These are phyloP conservation scores for Venusia cambrica DNA, from an alignment of 2,888 invertebrate genomes.

Conservation along the genomic window DNA sequence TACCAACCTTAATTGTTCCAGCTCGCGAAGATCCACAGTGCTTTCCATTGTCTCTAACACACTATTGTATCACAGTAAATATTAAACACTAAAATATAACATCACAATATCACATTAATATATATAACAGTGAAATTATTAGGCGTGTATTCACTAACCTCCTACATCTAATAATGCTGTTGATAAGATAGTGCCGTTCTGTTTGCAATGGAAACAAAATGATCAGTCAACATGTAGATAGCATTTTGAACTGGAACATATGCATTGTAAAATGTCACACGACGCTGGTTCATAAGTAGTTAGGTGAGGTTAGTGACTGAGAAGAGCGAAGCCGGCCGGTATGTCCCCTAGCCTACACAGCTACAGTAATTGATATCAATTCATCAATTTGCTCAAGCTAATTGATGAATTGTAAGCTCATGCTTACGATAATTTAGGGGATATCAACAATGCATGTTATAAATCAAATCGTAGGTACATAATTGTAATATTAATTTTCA, in stretches of 20 bases:
- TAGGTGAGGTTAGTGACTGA: conserved; percentile 37
- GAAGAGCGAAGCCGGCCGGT: background rate
- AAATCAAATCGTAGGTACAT: too few relatives aligned
- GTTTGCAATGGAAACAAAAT: conserved; percentile 60
- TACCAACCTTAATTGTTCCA: conserved; percentile 67
- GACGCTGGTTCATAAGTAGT: conserved; percentile 32
- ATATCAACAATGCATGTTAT: too few relatives aligned
- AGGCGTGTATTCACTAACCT: conserved; percentile 49
- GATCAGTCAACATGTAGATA: conserved; percentile 48
- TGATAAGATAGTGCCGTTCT: conserved; percentile 63
- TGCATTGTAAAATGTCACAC: conserved; percentile 42
- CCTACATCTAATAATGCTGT: conserved; percentile 51
- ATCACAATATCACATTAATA: conserved; percentile 51
- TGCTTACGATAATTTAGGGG: too few relatives aligned
- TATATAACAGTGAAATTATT: conserved; percentile 37
- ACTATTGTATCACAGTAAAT: conserved; percentile 12
- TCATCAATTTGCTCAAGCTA: too few relatives aligned
- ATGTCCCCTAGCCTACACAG: background rate
- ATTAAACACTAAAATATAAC: conserved; percentile 28
- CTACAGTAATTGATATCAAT: too few relatives aligned
- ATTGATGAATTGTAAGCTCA: too few relatives aligned
- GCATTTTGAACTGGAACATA: conserved; percentile 36
- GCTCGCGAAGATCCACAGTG: conserved; percentile 56
- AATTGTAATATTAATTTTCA: too few relatives aligned
- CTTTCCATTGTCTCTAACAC: conserved; percentile 52